A percentile compares a stretch with the other conserved stretches of the same genome.
phyloP scores from a whole-genome alignment of 2,888 invertebrate genomes.

The Xylocampa areola region DNA sequence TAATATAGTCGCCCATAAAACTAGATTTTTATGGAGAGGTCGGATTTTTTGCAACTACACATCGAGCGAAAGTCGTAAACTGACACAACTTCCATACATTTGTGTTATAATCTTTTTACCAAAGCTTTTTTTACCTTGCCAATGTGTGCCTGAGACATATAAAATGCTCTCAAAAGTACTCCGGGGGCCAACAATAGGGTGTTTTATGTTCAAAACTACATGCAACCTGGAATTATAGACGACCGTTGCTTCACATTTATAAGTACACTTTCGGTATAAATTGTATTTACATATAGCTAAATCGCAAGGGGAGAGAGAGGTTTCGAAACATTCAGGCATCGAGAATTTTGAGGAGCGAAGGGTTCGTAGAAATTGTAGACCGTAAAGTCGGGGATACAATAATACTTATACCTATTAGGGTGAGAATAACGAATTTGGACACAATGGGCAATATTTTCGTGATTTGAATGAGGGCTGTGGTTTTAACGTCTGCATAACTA shows the following conservation, averaged over 20 bases:
- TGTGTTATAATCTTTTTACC: slow-evolving; percentile 60
- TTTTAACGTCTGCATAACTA: slow-evolving; percentile 12
- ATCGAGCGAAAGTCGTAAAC: slow-evolving; percentile 53
- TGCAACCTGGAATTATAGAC: slow-evolving; percentile 68
- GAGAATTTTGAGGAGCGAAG: slow-evolving; percentile 54
- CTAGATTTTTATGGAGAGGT: slow-evolving; percentile 30
- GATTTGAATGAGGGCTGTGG: slow-evolving; percentile 15
- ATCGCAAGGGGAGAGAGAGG: slow-evolving; percentile 51
- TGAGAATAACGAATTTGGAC: slow-evolving; percentile 63
- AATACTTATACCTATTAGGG: slow-evolving; percentile 63
- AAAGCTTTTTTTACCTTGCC: slow-evolving; percentile 64
- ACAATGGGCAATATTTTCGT: slow-evolving; percentile 51
- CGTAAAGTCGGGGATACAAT: slow-evolving; percentile 67
- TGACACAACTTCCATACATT: slow-evolving; percentile 50
- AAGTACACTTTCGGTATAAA: slow-evolving; percentile 64
- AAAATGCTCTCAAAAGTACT: slow-evolving; percentile 77
- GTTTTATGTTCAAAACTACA: slow-evolving; percentile 74
- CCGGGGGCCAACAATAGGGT: slow-evolving; percentile 77
- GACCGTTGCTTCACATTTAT: slow-evolving; percentile 62
- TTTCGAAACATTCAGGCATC: slow-evolving; percentile 57
- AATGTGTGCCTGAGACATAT: slow-evolving; percentile 74
- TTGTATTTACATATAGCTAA: slow-evolving; percentile 59
- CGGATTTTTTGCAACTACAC: slow-evolving; percentile 25
- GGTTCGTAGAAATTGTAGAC: slow-evolving; percentile 53
- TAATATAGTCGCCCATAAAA: slow-evolving; percentile 26